These are phyloP conservation scores for Leptinotarsa undecemlineata DNA, from an alignment of 1,140 invertebrate species.

Conservation along the genomic window DNA sequence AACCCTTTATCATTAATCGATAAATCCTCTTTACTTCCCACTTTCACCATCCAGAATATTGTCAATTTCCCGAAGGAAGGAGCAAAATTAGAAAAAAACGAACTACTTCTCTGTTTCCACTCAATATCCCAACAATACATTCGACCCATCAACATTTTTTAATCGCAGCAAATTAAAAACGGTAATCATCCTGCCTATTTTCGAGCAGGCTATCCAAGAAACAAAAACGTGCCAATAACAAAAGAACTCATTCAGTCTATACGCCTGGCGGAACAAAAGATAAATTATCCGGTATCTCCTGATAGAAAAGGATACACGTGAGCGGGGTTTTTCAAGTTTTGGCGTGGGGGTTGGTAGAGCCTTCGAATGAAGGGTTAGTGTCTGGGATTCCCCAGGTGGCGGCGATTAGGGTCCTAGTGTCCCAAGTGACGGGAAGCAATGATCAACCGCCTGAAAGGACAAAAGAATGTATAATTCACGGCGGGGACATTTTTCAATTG, in stretches of 20 bases:
- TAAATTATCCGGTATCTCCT: slow-evolving; percentile 41
- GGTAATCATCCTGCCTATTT: slow-evolving; percentile 18
- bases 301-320: slow-evolving; percentile 37
- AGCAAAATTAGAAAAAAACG: not conserved
- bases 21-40: too few relatives aligned
- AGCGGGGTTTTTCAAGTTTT: slow-evolving; percentile 14
- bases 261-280: slow-evolving; percentile 44
- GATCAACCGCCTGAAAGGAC: not conserved
- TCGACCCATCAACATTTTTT: slow-evolving; percentile 24
- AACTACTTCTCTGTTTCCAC: slow-evolving; percentile 11
- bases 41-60: not conserved
- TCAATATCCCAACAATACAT: slow-evolving; percentile 25
- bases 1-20: too few relatives aligned
- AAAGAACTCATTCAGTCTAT: slow-evolving; percentile 31
- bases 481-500: not conserved
- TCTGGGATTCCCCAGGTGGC: slow-evolving; percentile 35
- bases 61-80: not conserved
- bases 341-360: not conserved
- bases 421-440: not conserved
- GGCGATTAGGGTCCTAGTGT: slow-evolving; percentile 24
- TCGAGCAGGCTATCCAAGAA: slow-evolving; percentile 25
- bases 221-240: slow-evolving; percentile 39
- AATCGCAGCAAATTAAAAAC: slow-evolving; percentile 19
- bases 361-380: not conserved
- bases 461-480: not conserved